phyloP scores from a whole-genome alignment of 2,888 invertebrate genomes.

The Dione vanillae region DNA sequence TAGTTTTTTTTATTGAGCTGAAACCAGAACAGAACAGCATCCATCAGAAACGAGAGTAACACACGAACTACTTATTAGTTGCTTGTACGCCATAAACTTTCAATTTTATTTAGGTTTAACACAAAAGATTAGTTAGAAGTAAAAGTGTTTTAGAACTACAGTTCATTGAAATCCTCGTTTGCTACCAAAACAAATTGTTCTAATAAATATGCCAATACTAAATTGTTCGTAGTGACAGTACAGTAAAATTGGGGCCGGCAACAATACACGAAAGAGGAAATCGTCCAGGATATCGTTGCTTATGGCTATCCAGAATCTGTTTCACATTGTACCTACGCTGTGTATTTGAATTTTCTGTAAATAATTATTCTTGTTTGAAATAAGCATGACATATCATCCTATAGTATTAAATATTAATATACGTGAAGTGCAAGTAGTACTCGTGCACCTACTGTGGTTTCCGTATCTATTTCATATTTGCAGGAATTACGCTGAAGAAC shows the following conservation, averaged over 20 bases:
- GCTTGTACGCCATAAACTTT: background rate
- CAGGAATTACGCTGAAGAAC: too few species aligned
- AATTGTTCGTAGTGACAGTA: slow-evolving; percentile 41
- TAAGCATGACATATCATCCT: too few species aligned
- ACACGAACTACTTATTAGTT: too few species aligned
- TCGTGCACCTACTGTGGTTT: too few species aligned
- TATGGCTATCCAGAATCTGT: slow-evolving; percentile 57
- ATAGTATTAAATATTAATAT: too few species aligned
- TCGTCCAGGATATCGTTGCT: slow-evolving; percentile 56
- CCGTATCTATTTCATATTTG: too few species aligned
- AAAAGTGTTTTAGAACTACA: slow-evolving; percentile 3
- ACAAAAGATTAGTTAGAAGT: background rate
- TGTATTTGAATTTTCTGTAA: too few species aligned
- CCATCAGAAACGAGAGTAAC: too few species aligned
- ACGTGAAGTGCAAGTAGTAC: too few species aligned
- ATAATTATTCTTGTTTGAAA: too few species aligned
- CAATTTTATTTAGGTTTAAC: background rate
- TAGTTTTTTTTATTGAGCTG: too few species aligned
- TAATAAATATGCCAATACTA: slow-evolving; percentile 48
- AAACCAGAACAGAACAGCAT: too few species aligned
- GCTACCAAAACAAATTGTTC: slow-evolving; percentile 40
- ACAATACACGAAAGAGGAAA: slow-evolving; percentile 43
- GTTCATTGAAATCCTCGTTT: slow-evolving; percentile 13
- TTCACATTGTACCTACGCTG: slow-evolving; percentile 47
- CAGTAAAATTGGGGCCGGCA: slow-evolving; percentile 51